These are phyloP conservation scores for Falco cherrug DNA, from an alignment of 2,797 vertebrate genomes.

Conservation along the genomic window DNA sequence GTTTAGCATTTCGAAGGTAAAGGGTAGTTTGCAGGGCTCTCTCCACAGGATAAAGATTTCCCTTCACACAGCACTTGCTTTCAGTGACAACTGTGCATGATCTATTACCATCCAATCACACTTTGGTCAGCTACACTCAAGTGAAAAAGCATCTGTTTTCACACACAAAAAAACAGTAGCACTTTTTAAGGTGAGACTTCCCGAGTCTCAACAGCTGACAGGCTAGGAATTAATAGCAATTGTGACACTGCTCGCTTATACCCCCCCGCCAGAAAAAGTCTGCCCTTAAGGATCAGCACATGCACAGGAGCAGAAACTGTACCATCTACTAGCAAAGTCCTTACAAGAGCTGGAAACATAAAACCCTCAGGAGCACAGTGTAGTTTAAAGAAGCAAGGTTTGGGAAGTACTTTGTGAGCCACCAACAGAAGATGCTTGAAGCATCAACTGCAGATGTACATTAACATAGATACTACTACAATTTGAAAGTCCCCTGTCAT, in stretches of 20 bases:
- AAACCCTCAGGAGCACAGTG: not conserved
- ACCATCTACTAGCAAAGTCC: not conserved
- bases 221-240: not conserved
- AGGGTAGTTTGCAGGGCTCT: not conserved
- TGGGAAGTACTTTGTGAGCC: not conserved
- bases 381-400: not conserved
- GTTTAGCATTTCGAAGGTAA: not conserved
- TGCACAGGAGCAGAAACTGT: not conserved
- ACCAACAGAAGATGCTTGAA: not conserved
- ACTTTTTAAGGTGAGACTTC: not conserved
- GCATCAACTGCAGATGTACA: not conserved
- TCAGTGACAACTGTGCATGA: not conserved
- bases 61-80: not conserved
- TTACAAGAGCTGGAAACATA: not conserved
- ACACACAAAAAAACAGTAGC: not conserved
- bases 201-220: not conserved
- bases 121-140: not conserved
- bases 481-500: not conserved
- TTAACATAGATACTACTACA: not conserved
- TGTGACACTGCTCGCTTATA: not conserved
- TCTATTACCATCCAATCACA: not conserved
- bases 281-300: not conserved
- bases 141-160: not conserved
- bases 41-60: not conserved
- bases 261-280: not conserved